Base-by-base conservation (phyloP, 2,888 invertebrate genomes). In the Brachynemurus nebulosus region DNA sequence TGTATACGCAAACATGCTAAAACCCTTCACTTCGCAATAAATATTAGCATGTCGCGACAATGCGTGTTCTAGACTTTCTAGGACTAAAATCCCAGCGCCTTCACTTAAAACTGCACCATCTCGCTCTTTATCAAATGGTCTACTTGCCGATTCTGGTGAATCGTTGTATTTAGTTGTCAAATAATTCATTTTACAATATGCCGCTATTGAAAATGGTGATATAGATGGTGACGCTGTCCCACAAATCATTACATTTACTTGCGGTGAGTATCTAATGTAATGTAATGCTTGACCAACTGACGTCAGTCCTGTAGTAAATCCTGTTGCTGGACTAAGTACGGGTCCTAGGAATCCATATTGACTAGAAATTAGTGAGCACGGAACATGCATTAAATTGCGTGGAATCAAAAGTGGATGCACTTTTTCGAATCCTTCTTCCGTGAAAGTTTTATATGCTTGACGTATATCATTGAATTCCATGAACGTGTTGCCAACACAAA, bases 31-130 rank as follows among this genome's bases (percentile, higher is more conserved):
- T 71, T 98, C 97, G 1, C 84, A 95, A 64, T 91, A 81, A 52
- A 97, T 90, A 35, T 71, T 70, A 2, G 83, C 89, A 41, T 77
- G 72, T 54, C 97, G 73, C 20, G 66, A 60, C 17, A 74, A 50
- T 0, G 96, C 97, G 71, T 92, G 90, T 50, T 85, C 73, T 50
- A 89, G 66, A 60, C 91, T 86, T 67, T 97, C 97, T 46, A 97
- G 65, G 35, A 97, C 70, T 50, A 98, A 59, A 50, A 95, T 74
- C 2, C 88, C 93, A 46, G 92, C 80, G 8, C 95, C 97, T 70
- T 98, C 97, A 1, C 95, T 90, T 89, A 98, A 93, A 0, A 98
- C 95, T 70, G 98, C 98, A 4, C 98, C 98, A 63, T 93, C 90
- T 46, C 96, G 71, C 43, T 71, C 69, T 54, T 76, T 78, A 65